These are phyloP conservation scores for Gymnocheta viridis DNA, from an alignment of 2,888 invertebrate species.

Conservation along the genomic window DNA sequence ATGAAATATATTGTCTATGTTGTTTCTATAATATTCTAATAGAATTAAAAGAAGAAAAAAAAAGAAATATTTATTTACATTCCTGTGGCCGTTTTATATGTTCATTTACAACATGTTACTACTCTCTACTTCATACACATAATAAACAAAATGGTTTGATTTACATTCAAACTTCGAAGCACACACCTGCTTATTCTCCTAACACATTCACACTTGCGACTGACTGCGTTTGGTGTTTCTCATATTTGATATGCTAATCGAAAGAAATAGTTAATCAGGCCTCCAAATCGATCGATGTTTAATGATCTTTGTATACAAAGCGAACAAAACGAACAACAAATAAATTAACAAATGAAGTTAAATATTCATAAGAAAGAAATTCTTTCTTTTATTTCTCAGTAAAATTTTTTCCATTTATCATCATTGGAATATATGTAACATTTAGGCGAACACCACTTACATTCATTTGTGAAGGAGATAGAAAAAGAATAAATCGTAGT, in stretches of 20 bases:
- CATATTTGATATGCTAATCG: slow-evolving; percentile 25
- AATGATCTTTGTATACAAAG: slow-evolving; percentile 28
- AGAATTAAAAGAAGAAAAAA: background rate
- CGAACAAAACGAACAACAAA: background rate
- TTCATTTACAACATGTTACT: slow-evolving; percentile 30
- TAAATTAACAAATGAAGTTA: slow-evolving; percentile 4
- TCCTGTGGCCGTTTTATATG: background rate
- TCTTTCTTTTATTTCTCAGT: background rate
- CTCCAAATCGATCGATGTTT: slow-evolving; percentile 31
- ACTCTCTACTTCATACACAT: background rate
- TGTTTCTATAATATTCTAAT: background rate
- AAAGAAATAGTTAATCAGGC: slow-evolving; percentile 15
- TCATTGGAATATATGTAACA: background rate
- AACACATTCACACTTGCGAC: background rate
- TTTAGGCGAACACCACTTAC: background rate
- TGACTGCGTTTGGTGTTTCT: background rate
- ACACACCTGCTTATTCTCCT: background rate
- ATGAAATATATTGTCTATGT: slow-evolving; percentile 30
- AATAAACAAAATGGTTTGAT: slow-evolving; percentile 32
- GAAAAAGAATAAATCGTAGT: background rate
- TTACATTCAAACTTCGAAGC: slow-evolving; percentile 1
- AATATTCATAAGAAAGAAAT: background rate
- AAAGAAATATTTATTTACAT: slow-evolving; percentile 9
- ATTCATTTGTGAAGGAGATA: background rate
- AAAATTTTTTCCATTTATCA: background rate